Percentiles rank a stretch among this genome's conserved stretches.
Evolutionary conservation across 2,888 invertebrate species (phyloP).

Genomic region (Drosophila mulleri): DNA sequence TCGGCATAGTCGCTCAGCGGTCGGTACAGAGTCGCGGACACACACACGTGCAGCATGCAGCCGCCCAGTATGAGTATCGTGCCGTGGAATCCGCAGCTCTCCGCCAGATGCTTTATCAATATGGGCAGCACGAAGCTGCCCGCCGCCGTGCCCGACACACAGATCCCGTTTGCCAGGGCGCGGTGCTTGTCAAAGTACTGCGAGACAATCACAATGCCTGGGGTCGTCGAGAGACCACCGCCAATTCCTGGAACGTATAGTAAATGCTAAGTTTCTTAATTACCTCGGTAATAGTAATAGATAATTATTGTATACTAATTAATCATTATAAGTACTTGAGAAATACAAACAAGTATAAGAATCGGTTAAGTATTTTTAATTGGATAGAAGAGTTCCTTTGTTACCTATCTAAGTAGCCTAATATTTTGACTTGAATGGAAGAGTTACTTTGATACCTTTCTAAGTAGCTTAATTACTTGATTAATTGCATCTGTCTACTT

Average conservation of each 20-base stretch:
- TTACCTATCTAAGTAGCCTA: neutral
- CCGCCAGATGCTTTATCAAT: constrained; percentile 89
- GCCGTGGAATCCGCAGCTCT: constrained; percentile 90
- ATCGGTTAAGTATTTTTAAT: neutral
- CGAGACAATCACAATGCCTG: constrained; percentile 92
- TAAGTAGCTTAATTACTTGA: neutral
- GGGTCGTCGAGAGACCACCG: constrained; percentile 91
- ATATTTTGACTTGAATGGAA: neutral
- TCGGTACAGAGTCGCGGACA: constrained; percentile 89
- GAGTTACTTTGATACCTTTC: neutral
- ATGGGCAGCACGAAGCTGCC: constrained; percentile 92
- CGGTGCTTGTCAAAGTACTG: constrained; percentile 92
- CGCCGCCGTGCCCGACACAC: constrained; percentile 92
- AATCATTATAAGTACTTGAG: neutral
- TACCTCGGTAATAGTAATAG: neutral
- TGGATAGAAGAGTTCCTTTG: neutral
- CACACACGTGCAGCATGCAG: constrained; percentile 91
- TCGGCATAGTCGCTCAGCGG: constrained; percentile 85
- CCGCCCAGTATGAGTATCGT: constrained; percentile 89
- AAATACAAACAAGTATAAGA: neutral
- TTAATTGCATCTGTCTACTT: neutral
- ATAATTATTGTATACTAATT: neutral
- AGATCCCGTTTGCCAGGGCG: constrained; percentile 92
- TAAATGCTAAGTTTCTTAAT: neutral
- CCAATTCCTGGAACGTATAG: constrained; percentile 88